Conservation (phyloP, 2,113 vertebrate genomes). For the Greenwoodochromis staneri region DNA sequence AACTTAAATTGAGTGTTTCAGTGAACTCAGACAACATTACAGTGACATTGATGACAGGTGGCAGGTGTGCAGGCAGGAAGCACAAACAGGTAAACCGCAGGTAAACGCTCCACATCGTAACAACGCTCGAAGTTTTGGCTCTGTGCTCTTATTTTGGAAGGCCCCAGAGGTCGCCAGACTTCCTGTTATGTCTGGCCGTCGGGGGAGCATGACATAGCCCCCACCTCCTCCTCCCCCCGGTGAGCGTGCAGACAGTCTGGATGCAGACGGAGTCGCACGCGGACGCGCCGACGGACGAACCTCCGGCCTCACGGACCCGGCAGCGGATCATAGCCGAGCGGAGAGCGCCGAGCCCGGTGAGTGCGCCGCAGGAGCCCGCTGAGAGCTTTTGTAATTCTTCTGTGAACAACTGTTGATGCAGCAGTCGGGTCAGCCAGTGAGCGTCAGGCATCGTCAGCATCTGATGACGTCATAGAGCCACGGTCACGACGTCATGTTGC, state of each 20-base stretch:
- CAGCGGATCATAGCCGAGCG: neutral
- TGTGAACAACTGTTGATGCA: constrained; percentile 30
- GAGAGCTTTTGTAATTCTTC: neutral
- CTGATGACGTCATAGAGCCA: neutral
- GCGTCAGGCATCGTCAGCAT: neutral
- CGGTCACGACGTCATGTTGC: neutral
- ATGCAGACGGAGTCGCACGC: neutral
- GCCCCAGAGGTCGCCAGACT: neutral
- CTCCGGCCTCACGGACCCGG: neutral
- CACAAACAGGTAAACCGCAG: neutral
- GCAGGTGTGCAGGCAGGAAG: neutral
- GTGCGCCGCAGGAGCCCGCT: neutral
- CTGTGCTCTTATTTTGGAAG: constrained; percentile 17
- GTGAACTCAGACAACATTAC: neutral
- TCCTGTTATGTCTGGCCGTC: constrained; percentile 54
- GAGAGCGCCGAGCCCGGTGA: constrained; percentile 12
- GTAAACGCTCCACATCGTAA: neutral
- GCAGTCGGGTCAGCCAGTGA: neutral
- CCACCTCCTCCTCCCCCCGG: neutral
- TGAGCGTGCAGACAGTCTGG: neutral
- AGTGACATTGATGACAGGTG: neutral
- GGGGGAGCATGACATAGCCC: constrained; percentile 2
- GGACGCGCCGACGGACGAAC: neutral
- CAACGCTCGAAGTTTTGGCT: neutral
- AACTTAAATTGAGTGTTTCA: neutral